phyloP scores from a whole-genome alignment of 2,797 vertebrate species.

The Xiphophorus birchmanni region DNA sequence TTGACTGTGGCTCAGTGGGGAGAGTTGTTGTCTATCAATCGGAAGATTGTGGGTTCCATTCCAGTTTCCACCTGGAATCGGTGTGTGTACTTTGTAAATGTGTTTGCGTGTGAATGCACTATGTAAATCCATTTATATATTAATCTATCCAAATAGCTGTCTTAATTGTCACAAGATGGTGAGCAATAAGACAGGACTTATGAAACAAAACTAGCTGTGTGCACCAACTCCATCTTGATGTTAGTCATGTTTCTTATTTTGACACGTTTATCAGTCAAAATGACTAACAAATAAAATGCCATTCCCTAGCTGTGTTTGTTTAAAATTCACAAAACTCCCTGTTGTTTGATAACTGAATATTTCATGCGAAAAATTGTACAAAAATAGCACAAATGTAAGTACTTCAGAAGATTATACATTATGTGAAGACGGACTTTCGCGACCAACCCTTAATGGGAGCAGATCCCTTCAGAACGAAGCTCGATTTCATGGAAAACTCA shows the following conservation, averaged over 20 bases:
- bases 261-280: no score
- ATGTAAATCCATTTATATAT: no score
- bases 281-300: not conserved
- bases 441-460: slow-evolving; percentile 14
- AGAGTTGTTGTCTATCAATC: no score
- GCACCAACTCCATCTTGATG: not conserved
- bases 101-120: no score
- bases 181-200: not conserved
- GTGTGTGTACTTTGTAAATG: no score
- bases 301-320: not conserved
- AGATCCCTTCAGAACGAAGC: slow-evolving; percentile 10
- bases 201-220: not conserved
- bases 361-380: not conserved
- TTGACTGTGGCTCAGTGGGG: no score
- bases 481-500: slow-evolving; percentile 7
- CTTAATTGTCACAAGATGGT: no score
- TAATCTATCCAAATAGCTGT: not conserved
- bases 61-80: no score
- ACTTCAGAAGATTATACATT: not conserved
- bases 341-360: not conserved
- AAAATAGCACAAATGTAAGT: not conserved
- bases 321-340: not conserved
- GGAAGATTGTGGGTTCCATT: no score
- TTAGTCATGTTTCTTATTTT: no score
- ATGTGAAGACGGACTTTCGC: not conserved